phyloP scores from a whole-genome alignment of 2,113 vertebrate species.

The Potamarius usumacintae region DNA sequence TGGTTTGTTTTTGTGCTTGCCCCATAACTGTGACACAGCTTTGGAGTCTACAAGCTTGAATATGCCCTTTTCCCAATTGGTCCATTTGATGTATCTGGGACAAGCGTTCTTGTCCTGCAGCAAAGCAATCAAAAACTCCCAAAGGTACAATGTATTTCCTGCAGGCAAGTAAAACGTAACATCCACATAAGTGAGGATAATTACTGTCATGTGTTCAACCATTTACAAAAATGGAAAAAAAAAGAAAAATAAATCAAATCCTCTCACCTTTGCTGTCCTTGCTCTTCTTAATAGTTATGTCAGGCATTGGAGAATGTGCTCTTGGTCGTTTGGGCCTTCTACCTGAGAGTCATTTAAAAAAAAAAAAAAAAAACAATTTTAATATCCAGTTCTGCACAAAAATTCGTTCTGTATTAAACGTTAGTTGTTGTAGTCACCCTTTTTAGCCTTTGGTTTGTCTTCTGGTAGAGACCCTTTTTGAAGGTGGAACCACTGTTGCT shows the following conservation, averaged over 20 bases:
- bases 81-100: slow-evolving; percentile 98
- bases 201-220: neutral
- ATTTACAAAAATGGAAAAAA: neutral
- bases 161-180: slow-evolving; percentile 56
- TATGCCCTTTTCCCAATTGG: slow-evolving; percentile 90
- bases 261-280: slow-evolving; percentile 92
- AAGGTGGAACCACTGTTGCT: slow-evolving; percentile 71
- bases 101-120: slow-evolving; percentile 94
- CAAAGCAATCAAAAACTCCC: slow-evolving; percentile 95
- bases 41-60: slow-evolving; percentile 98
- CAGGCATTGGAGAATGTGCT: slow-evolving; percentile 89
- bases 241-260: neutral
- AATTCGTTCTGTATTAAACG: neutral
- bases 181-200: neutral
- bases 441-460: slow-evolving; percentile 83
- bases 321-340: slow-evolving; percentile 81
- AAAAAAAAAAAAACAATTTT: neutral
- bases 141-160: slow-evolving; percentile 96
- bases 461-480: slow-evolving; percentile 69
- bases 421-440: slow-evolving; percentile 69
- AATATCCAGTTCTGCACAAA: too few relatives aligned
- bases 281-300: slow-evolving; percentile 89
- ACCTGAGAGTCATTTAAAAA: slow-evolving; percentile 71
- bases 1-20: slow-evolving; percentile 98
- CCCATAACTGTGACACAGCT: slow-evolving; percentile 93